Evolutionary conservation across 2,888 invertebrate genomes (phyloP).

Genomic region (Aleiodes alternator): DNA sequence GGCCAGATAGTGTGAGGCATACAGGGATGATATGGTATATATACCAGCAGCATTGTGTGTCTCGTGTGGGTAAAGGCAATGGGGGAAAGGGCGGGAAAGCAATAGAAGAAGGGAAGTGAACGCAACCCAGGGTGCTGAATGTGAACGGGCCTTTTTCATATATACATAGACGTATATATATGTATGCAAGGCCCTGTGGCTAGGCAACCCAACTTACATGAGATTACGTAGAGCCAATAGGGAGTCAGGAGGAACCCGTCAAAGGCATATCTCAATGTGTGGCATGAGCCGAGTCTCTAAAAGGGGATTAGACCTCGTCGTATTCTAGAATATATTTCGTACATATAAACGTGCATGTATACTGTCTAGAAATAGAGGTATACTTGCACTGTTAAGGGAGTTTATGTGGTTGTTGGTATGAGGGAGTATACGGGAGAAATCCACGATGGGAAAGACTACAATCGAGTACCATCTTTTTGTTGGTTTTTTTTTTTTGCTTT

Average conservation of each 20-base stretch:
- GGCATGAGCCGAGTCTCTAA: conserved; percentile 70
- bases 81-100: conserved; percentile 48
- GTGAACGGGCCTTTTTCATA: conserved; percentile 61
- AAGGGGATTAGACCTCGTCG: conserved; percentile 73
- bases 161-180: conserved; percentile 19
- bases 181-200: conserved; percentile 66
- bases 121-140: conserved; percentile 56
- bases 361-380: conserved; percentile 27
- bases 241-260: conserved; percentile 69
- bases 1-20: background rate
- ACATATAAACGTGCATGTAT: conserved; percentile 21
- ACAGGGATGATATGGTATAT: conserved; percentile 9
- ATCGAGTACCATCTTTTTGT: conserved; percentile 26
- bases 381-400: background rate
- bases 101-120: conserved; percentile 47
- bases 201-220: conserved; percentile 73
- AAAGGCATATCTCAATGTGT: conserved; percentile 72
- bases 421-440: conserved; percentile 1
- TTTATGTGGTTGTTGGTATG: background rate
- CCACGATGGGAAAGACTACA: conserved; percentile 9
- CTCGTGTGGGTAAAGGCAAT: conserved; percentile 46
- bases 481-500: background rate
- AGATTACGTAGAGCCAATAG: conserved; percentile 73
- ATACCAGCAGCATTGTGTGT: background rate
- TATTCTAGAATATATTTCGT: conserved; percentile 64